These are phyloP conservation scores for Crotophaga sulcirostris DNA, from an alignment of 2,113 vertebrate genomes.

Conservation along the genomic window DNA sequence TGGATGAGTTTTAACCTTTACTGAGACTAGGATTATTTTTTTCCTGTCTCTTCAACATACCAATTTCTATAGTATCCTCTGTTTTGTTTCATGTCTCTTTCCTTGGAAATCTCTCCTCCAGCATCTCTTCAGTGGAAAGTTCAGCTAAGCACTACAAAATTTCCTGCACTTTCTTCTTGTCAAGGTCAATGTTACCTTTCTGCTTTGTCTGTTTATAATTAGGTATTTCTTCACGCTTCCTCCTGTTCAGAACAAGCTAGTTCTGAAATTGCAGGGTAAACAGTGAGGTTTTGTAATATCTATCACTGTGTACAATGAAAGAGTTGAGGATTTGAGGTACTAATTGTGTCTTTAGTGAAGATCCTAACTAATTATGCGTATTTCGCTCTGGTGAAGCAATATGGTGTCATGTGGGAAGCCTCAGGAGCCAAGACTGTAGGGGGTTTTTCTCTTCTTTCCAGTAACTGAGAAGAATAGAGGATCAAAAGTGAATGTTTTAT, in stretches of 20 bases:
- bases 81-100: background rate
- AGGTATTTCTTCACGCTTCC: background rate
- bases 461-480: constrained; percentile 10
- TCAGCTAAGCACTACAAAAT: background rate
- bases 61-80: background rate
- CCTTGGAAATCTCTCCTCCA: background rate
- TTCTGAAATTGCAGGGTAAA: background rate
- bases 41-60: background rate
- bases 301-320: background rate
- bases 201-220: background rate
- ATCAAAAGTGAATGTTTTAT: constrained; percentile 29
- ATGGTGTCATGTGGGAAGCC: background rate
- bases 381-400: background rate
- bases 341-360: constrained; percentile 16
- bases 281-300: background rate
- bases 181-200: background rate
- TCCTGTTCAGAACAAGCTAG: background rate
- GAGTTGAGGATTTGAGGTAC: background rate
- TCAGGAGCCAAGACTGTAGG: background rate
- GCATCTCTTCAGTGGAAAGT: background rate
- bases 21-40: background rate
- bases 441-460: constrained; percentile 21
- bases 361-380: constrained; percentile 4
- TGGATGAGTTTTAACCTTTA: background rate
- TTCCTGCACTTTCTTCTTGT: background rate